Base-by-base conservation (phyloP, 2,888 invertebrate species). In the Drosophila subquinaria region DNA sequence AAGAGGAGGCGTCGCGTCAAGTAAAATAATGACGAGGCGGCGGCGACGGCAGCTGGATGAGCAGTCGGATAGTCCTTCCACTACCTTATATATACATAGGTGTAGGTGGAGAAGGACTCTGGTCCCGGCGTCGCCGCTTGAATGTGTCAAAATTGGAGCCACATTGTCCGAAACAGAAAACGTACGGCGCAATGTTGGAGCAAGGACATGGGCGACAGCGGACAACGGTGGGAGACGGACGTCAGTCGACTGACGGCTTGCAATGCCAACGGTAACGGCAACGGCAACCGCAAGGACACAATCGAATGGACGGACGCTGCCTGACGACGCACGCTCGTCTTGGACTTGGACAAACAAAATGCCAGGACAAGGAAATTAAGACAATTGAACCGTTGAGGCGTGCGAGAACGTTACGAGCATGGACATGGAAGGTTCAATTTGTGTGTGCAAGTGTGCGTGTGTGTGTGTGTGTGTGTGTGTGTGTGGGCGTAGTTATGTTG, bases 71-170 rank as follows among this genome's bases (percentile, higher is more conserved):
- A 35, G 55, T 55, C 30, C 53, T 55, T 10, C 30, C 30, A 13
- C 11, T 42, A 8, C 30, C 30, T 11, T 11, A 9, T 8, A 8
- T 27, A 27, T 27, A 27, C 27, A 27, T 8, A 27, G 27, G 30
- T 43, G 56, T 13, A 15, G 50, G 15, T 50, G 65, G 35, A 57
- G 60, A 30, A 20, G 51, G 23, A 55, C 61, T 43, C 62, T 67
- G 72, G 83, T 51, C 61, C 59, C 64, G 64, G 67, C 64, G 76
- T 50, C 82, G 90, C 90, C 87, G 81, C 81, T 90, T 91, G 92
- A 79, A 90, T 90, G 89, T 92, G 91, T 91, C 91, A 91, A 90
- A 91, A 92, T 89, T 91, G 92, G 90, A 91, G 91, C 92, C 91
- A 92, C 91, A 91, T 91, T 92, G 92, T 91, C 91, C 90, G 87